Base-by-base conservation (phyloP, 2,113 vertebrate species). In the Propithecus coquereli region DNA sequence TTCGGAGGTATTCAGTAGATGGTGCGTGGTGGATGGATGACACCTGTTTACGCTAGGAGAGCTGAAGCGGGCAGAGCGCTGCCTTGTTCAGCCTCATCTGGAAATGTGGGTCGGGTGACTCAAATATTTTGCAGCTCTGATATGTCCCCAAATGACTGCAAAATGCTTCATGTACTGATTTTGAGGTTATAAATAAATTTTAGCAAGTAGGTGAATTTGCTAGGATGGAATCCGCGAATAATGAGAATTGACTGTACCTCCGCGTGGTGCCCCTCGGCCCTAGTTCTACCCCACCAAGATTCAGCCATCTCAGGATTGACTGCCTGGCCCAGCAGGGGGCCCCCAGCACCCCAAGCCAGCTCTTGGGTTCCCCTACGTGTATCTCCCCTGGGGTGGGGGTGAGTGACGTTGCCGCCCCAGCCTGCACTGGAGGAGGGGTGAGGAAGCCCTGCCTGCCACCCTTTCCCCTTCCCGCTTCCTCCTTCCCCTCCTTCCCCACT, bases 361-460 rank as follows among this genome's bases (percentile, higher is more conserved):
- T 14, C 79, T 37, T 68, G n/a, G 63, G 18, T 30, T 6, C 20
- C 40, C 54, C 20, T 20, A 22, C 6, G 54, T 37, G 6, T n/a
- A 34, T 22, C 61, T 79, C 89, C 10, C 37, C 32, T 18, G 40
- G n/a, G 25, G 27, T n/a, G 18, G 65, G 12, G 52, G 76, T 61
- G 12, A 59, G 43, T 77, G 54, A 5, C 63, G 52, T 43, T 68
- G 50, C 66, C 65, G 47, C 52, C 45, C 13, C 18, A 52, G 77
- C 63, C 68, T 13, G 12, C 57, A 2, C 30, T 82, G 74, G 65
- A 73, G 81, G 84, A 94, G n/a, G 87, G 66, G 22, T 30, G 61
- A 89, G 63, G 88, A 66, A 85, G 63, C 85, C 76, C 66, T 87
- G n/a, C 79, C 63, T 54, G 27, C 71, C 30, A 5, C 85, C 40